Evolutionary conservation across 2,888 invertebrate genomes (phyloP).

Genomic region (Acanthosepion esculentum): DNA sequence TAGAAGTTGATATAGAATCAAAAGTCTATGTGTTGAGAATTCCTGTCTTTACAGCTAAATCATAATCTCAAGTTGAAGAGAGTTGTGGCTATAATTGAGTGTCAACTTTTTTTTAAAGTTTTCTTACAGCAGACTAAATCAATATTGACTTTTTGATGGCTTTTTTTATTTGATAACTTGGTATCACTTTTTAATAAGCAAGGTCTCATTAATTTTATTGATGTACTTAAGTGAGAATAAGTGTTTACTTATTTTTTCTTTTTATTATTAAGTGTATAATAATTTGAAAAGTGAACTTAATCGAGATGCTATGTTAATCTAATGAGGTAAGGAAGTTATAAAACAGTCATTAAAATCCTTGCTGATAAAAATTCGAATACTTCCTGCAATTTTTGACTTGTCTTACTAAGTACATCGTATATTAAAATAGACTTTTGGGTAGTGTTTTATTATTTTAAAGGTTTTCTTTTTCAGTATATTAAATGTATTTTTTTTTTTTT

Average conservation of each 20-base stretch:
- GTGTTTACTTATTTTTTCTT: neutral
- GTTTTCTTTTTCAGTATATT: too few relatives aligned
- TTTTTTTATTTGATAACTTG: neutral
- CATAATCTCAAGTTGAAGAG: neutral
- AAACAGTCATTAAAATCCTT: neutral
- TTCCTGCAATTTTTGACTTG: neutral
- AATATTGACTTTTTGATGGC: neutral
- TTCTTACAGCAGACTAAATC: neutral
- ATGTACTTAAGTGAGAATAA: neutral
- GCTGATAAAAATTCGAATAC: neutral
- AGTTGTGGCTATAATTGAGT: too few relatives aligned
- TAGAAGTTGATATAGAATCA: too few relatives aligned
- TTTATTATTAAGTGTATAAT: neutral
- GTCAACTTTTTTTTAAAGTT: too few relatives aligned
- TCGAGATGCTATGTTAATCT: neutral
- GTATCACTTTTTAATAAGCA: neutral
- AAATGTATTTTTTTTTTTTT: too few relatives aligned
- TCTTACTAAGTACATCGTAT: neutral
- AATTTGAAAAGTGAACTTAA: constrained; percentile 13
- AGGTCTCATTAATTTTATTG: neutral
- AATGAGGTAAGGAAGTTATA: neutral
- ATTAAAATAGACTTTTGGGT: neutral
- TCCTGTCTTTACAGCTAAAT: neutral
- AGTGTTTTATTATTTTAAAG: neutral
- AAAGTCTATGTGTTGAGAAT: too few relatives aligned